Base-by-base conservation (phyloP, 92 coral and sea anemone genomes). In the Ricordea florida region DNA sequence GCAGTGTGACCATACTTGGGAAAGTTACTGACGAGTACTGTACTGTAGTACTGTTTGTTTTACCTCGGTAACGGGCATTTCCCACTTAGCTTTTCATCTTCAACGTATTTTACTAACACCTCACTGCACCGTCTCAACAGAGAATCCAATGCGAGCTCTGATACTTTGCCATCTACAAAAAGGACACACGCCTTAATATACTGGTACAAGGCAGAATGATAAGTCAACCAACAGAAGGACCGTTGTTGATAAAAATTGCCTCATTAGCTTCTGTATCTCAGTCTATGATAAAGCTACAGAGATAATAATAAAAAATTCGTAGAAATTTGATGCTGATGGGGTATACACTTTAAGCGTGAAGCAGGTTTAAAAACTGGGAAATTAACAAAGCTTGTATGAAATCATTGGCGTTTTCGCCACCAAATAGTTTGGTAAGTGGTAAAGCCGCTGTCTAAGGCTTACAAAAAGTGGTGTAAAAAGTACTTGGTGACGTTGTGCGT, bases 41-140 rank as follows among this genome's bases (percentile, higher is more conserved):
- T n/a, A n/a, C n/a, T n/a, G n/a, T n/a, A 7, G 17, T n/a, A 27
- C 8, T 14, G 4, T 3, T 6, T 10, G 41, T 6, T 26, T 37
- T 76, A 96, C 99, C 99, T 89, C 47, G 99, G 99, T 18, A 96
- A 56, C 22, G 99, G 99, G 51, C 99, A 96, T 60, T 96, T 96
- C 45, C 98, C 99, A 40, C 99, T 93, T 5, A 96, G 91, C 50
- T 83, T 88, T 23, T 96, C 99, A 43, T 96, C 99, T 31, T 86
- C 97, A 0, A 87, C 97, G 75, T 96, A 96, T 25, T 89, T 96
- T 43, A 87, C 78, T 15, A 96, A 72, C 15, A 96, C 99, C 10
- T 96, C 97, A 55, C 93, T 93, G 53, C 99, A 96, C 0, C 99
- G 91, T 11, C 92, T 74, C 1, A 96, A 87, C 29, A 96, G 80